Base-by-base conservation (phyloP, 2,797 vertebrate species). In the Lepilemur septentrionalis region DNA sequence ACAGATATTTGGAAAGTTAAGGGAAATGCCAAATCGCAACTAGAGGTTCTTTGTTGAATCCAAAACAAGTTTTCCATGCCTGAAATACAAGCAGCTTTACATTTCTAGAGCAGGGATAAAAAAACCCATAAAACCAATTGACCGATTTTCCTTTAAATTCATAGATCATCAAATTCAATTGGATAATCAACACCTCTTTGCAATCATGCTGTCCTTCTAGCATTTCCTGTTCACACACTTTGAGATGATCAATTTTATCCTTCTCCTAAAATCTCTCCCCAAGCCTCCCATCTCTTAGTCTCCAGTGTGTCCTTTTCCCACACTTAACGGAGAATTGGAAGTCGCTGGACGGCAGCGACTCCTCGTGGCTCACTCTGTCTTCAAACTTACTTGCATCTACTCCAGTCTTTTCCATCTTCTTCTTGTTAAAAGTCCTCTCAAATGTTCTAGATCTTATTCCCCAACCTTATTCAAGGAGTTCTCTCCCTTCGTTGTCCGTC, bases 331-430 rank as follows among this genome's bases (percentile, higher is more conserved):
- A 83, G 69, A 65, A 41, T 46, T 32, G 6, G 35, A 55, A 70
- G 50, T 23, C 14, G 4, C 4, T 4, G 8, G 10, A 30, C 28
- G 25, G 10, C 28, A 23, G 0, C 18, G 38, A 38, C 7, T 50
- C 23, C n/a, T n/a, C 1, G 7, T 4, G n/a, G 43, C n/a, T 94
- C 14, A 30, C 0, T 35, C 3, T 30, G 61, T 55, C n/a, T 50
- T 6, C 22, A 35, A 55, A 28, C 0, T 10, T 63, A 18, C 10
- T 35, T 69, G 46, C 9, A 12, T 75, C 41, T 41, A 0, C n/a
- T 1, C 17, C 17, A 17, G 6, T n/a, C 11, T 28, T 32, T 95
- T 59, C 38, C 18, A 28, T 28, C 13, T 61, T 61, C 5, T 72
- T 63, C 4, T 50, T 73, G 0, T 75, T 91, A 63, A 41, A 69